Evolutionary conservation across 2,888 invertebrate genomes (phyloP).

Genomic region (Phengaris arion): DNA sequence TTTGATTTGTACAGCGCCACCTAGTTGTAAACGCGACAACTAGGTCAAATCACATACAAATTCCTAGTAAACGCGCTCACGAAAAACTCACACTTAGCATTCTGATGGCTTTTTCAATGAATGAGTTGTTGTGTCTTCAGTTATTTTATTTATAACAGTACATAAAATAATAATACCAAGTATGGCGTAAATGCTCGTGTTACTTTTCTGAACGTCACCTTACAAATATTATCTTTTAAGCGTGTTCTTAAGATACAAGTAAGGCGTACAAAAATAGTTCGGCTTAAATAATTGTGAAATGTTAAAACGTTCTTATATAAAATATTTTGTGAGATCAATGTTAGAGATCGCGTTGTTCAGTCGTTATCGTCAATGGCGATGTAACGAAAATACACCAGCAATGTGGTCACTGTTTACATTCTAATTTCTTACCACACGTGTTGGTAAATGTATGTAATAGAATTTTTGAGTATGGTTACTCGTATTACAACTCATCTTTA

Average conservation of each 20-base stretch:
- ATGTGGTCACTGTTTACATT: too few relatives aligned
- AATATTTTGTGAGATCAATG: conserved; percentile 62
- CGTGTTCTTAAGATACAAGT: conserved; percentile 12
- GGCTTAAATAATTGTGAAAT: conserved; percentile 27
- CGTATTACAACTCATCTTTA: background rate
- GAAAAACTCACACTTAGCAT: too few relatives aligned
- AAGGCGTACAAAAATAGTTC: conserved; percentile 26
- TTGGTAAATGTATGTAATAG: background rate
- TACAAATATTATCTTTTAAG: conserved; percentile 4
- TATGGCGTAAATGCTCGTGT: conserved; percentile 23
- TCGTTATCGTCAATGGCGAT: conserved; percentile 43
- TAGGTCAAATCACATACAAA: too few relatives aligned
- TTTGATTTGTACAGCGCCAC: too few relatives aligned
- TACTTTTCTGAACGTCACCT: background rate
- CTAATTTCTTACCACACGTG: background rate
- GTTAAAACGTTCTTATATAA: conserved; percentile 36
- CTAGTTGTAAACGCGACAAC: too few relatives aligned
- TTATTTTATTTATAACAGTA: background rate
- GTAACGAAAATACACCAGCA: background rate
- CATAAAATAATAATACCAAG: conserved; percentile 7
- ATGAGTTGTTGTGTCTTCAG: background rate
- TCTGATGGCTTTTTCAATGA: background rate
- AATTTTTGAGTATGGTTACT: background rate
- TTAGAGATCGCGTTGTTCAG: conserved; percentile 72
- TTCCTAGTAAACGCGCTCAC: too few relatives aligned